phyloP scores from a whole-genome alignment of 2,113 vertebrate species.

The Chelonoidis abingdonii region DNA sequence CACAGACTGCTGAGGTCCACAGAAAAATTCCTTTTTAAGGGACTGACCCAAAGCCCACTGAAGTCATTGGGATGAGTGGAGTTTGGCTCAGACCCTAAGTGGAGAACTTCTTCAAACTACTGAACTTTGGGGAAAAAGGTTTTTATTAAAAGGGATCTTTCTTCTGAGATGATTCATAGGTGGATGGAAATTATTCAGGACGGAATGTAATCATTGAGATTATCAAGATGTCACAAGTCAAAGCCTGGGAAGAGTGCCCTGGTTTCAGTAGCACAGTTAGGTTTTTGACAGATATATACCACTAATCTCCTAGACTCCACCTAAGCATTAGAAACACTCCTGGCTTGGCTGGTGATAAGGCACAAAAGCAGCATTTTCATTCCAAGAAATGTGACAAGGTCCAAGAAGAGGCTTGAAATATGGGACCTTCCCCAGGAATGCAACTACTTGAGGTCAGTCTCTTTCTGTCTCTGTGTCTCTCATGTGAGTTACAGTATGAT shows the following conservation, averaged over 20 bases:
- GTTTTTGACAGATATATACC: neutral
- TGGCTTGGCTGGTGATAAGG: accelerated
- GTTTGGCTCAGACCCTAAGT: neutral
- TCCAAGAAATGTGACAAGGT: neutral
- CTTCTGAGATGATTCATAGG: accelerated
- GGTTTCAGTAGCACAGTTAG: neutral
- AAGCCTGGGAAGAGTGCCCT: neutral
- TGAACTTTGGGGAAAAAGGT: neutral
- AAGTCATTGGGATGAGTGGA: neutral
- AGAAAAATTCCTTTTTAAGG: neutral
- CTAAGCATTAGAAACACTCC: neutral
- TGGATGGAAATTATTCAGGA: neutral
- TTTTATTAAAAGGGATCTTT: neutral
- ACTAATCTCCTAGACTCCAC: accelerated
- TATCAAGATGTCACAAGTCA: conserved; percentile 17
- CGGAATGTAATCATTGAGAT: neutral
- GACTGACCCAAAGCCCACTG: neutral
- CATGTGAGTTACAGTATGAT: neutral
- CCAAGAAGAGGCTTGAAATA: neutral
- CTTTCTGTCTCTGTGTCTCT: neutral
- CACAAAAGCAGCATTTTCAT: conserved; percentile 7
- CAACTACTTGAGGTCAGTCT: neutral
- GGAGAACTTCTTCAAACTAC: neutral
- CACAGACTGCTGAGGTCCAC: neutral
- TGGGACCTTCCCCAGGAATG: neutral